Base-by-base conservation (phyloP, 2,888 invertebrate genomes). In the Tortricodes alternella region DNA sequence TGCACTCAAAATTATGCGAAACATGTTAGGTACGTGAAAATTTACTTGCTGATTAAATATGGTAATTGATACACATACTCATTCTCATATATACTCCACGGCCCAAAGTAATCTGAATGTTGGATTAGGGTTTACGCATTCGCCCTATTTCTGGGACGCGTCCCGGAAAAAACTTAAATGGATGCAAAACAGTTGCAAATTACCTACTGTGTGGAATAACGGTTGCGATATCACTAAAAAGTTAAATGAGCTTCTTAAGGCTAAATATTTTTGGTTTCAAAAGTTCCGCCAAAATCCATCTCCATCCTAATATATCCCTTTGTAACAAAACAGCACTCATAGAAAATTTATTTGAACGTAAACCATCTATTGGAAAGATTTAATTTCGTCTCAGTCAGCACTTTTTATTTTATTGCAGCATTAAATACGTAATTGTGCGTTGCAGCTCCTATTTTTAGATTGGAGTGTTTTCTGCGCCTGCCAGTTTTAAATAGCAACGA, bases 301-400 rank as follows among this genome's bases (percentile, higher is more conserved):
- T 73, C 73, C 63, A 67, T 55, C 19, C 38, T 52, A 38, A 34
- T 58, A n/a, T 60, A 65, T 60, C 65, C 59, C 62, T 61, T 65
- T 61, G 70, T 70, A 74, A 74, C 74, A 76, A 74, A 74, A 74
- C 74, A 76, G 74, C 75, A 76, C 71, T 78, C 73, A 64, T 69
- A 76, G 73, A 72, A 74, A 76, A 75, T 83, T 85, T 83, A 83
- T 82, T 77, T 65, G 70, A 70, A 74, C 80, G 72, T 85, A 78
- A 84, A 82, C 73, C 70, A 74, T 77, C 75, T 80, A 80, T 82
- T 71, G 71, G 71, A 76, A 73, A 76, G 72, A 80, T 82, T 83
- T 83, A 80, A 83, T 82, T 83, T 76, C 74, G 75, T 71, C 77
- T 73, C 76, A 75, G 80, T 83, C 84, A 81, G 83, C 84, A 76